These are phyloP conservation scores for Sciurus vulgaris DNA, from an alignment of 2,797 vertebrate genomes.

Conservation along the genomic window DNA sequence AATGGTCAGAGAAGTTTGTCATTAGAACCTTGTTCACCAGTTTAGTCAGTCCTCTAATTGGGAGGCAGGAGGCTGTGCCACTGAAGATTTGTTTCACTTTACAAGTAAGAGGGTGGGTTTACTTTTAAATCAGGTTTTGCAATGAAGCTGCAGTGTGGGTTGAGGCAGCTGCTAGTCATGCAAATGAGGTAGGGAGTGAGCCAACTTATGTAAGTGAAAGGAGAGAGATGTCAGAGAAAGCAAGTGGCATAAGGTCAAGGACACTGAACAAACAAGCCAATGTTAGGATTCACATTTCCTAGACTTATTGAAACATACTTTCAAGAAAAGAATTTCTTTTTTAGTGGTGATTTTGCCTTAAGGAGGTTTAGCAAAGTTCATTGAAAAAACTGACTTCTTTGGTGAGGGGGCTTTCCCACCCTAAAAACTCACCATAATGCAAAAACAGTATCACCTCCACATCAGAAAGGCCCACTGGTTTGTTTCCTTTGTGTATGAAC, in stretches of 20 bases:
- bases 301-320: slow-evolving; percentile 1
- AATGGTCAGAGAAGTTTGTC: not conserved
- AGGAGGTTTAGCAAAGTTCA: slow-evolving; percentile 3
- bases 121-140: not conserved
- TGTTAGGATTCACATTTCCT: not conserved
- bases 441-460: not conserved
- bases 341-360: slow-evolving; percentile 42
- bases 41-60: not conserved
- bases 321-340: not conserved
- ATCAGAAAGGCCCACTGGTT: not conserved
- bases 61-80: not conserved
- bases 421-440: slow-evolving; percentile 4
- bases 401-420: slow-evolving; percentile 46
- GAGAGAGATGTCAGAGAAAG: not conserved
- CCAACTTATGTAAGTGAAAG: not conserved
- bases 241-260: not conserved
- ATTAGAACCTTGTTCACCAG: not conserved
- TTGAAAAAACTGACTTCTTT: not conserved
- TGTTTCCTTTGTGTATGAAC: not conserved
- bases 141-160: not conserved
- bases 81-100: not conserved
- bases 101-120: not conserved
- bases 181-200: not conserved
- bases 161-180: not conserved
- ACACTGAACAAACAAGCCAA: not conserved